Base-by-base conservation (phyloP, 2,113 vertebrate species). In the Potamarius usumacintae region DNA sequence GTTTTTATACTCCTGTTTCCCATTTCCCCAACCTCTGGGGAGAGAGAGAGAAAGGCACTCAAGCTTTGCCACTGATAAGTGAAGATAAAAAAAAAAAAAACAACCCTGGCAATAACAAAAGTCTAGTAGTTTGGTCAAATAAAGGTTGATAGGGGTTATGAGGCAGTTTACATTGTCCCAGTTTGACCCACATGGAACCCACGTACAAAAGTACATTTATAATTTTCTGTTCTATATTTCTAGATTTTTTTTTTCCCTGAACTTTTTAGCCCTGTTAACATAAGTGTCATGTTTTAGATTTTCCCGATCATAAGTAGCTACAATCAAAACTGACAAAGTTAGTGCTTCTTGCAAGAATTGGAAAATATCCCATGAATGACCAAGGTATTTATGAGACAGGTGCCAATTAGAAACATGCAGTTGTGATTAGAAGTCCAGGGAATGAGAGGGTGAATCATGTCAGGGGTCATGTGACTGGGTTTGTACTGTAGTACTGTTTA, bases 91-190 rank as follows among this genome's bases (percentile, higher is more conserved):
- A 3, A 42, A 42, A 82, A 82, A 82, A 82, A 18, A 18, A 30
- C 0, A 30, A 30, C 0, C 30, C n/a, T 81, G 27, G 27, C 80
- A 82, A 42, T 82, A 11, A 82, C 58, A 82, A 62, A 82, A 42
- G 27, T 82, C 80, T 82, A 15, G 58, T 82, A 48, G 80, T 22
- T 25, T 63, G 20, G 58, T 82, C 20, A 63, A 34, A 63, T 63
- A 82, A 82, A 63, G 58, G 14, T 48, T 60, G 30, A 62, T 30
- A 7, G 5, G 1, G 18, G 57, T 14, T 48, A 48, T 48, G 18
- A 48, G 11, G 22, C 34, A 62, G 80, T 82, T 82, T 58, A 82
- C 34, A 58, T 18, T 58, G 58, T 82, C 34, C 34, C 15, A 42
- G 57, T 82, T 60, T 62, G 80, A 82, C 30, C 62, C 18, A 48